phyloP scores from a whole-genome alignment of 92 coral and sea anemone genomes.

The Nematostella vectensis region DNA sequence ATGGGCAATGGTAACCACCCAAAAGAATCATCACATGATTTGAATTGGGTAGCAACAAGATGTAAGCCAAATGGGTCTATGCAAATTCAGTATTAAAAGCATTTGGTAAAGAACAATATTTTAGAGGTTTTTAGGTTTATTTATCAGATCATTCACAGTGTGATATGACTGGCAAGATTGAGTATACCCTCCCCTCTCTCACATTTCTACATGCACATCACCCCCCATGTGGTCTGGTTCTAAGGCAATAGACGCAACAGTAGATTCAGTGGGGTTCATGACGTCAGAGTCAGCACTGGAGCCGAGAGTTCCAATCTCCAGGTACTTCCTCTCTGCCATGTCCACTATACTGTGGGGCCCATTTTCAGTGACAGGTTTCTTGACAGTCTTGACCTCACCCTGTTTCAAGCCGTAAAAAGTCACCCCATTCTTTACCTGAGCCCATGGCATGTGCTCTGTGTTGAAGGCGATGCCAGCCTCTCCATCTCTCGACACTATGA shows the following conservation, averaged over 20 bases:
- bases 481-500: constrained; percentile 23
- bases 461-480: constrained; percentile 32
- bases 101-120: no score
- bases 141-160: no score
- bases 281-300: constrained; percentile 7
- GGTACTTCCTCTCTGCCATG: constrained; percentile 3
- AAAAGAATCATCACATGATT: no score
- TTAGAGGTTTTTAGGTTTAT: no score
- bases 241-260: constrained; percentile 15
- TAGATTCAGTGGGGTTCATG: constrained; percentile 10
- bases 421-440: constrained; percentile 24
- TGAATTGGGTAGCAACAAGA: no score
- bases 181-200: no score
- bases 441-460: constrained; percentile 34
- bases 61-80: no score
- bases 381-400: constrained; percentile 21
- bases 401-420: constrained; percentile 14
- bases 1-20: no score
- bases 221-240: constrained; percentile 10
- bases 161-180: no score
- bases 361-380: background rate
- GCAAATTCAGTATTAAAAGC: no score
- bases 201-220: constrained; percentile 25
- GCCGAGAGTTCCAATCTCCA: constrained; percentile 9
- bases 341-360: constrained; percentile 8